These are phyloP conservation scores for Coptodon bakossiorum DNA, from an alignment of 2,113 vertebrate genomes.

Conservation along the genomic window DNA sequence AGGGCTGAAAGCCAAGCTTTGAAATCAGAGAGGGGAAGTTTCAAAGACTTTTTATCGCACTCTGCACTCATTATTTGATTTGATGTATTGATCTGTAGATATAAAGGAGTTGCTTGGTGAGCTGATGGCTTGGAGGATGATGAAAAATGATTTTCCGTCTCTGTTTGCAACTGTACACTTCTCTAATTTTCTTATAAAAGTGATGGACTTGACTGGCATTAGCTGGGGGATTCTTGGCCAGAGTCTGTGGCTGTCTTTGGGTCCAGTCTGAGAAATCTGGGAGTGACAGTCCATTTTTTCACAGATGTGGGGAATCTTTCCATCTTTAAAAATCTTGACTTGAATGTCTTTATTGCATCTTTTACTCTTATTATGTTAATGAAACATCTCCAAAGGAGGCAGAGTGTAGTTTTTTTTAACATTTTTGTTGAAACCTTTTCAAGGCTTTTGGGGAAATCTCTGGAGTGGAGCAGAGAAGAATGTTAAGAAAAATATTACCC, in stretches of 20 bases:
- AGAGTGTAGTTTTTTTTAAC: not conserved
- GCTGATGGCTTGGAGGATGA: not conserved
- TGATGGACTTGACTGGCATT: not conserved
- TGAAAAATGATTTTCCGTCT: slow-evolving; percentile 14
- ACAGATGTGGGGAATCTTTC: not conserved
- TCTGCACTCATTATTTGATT: not conserved
- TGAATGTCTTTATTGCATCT: not conserved
- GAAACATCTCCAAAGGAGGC: not conserved
- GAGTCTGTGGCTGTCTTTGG: not conserved
- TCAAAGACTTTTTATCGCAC: not conserved
- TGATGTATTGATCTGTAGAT: not conserved
- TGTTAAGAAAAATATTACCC: not conserved
- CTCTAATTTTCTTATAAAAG: not conserved
- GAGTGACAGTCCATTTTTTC: not conserved
- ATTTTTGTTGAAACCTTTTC: not conserved
- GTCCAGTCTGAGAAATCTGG: not conserved
- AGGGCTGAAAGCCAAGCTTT: not conserved
- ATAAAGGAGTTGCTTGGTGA: not conserved
- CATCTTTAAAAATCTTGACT: not conserved
- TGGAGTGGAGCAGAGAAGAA: not conserved
- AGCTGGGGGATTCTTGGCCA: not conserved
- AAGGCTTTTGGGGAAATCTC: not conserved
- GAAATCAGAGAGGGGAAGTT: not conserved
- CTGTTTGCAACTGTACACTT: not conserved
- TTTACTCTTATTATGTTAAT: not conserved